A percentile compares a stretch with the other conserved stretches of the same genome.
Conservation (phyloP, 2,113 vertebrate species). For the Seriola rivoliana region DNA sequence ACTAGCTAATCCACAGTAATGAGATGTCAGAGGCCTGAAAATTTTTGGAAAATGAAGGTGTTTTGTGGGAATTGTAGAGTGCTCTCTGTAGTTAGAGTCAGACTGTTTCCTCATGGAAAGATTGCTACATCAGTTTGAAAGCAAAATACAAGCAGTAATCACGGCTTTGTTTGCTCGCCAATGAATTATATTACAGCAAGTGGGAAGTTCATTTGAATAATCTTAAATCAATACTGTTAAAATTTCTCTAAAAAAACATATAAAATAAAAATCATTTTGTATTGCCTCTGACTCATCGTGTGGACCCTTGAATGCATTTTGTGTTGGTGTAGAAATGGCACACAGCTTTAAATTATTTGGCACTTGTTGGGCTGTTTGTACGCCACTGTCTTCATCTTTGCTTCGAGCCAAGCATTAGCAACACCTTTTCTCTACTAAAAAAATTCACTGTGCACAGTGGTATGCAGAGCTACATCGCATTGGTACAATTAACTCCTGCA, state of each 20-base stretch:
- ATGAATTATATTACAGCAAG: conserved; percentile 47
- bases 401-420: conserved; percentile 48
- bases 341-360: conserved; percentile 28
- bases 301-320: conserved; percentile 42
- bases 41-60: conserved; percentile 24
- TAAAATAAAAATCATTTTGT: conserved; percentile 33
- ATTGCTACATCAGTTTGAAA: conserved; percentile 8
- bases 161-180: conserved; percentile 30
- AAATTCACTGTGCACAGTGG: conserved; percentile 46
- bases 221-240: conserved; percentile 51
- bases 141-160: conserved; percentile 38
- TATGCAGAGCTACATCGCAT: conserved; percentile 24
- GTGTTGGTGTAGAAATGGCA: conserved; percentile 60
- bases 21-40: conserved; percentile 58
- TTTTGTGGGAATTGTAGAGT: conserved; percentile 22
- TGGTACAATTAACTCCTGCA: conserved; percentile 42
- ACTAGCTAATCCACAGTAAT: conserved; percentile 69
- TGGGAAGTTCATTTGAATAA: conserved; percentile 68
- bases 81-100: conserved; percentile 4
- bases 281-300: conserved; percentile 52
- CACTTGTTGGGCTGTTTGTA: conserved; percentile 38
- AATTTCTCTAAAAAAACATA: neutral
- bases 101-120: conserved; percentile 12
- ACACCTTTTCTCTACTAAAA: conserved; percentile 39
- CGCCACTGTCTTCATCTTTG: conserved; percentile 13